A percentile compares a stretch with the other conserved stretches of the same genome.
Evolutionary conservation across 2,113 vertebrate species (phyloP).

Genomic region (Callipepla squamata): DNA sequence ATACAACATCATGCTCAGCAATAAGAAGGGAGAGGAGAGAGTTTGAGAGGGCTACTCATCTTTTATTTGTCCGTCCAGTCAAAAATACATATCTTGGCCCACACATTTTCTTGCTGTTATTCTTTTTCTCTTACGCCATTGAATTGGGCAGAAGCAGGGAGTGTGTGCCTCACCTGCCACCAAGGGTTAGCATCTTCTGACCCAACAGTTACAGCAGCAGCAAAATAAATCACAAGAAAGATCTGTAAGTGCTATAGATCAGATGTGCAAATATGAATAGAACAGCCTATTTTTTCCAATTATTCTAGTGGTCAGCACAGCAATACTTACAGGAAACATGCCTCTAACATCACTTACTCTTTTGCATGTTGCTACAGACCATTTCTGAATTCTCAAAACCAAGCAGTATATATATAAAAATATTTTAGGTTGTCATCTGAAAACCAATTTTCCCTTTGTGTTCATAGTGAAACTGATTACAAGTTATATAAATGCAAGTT

Average conservation of each 20-base stretch:
- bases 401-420: neutral
- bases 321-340: neutral
- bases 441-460: slow-evolving; percentile 66
- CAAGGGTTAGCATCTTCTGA: neutral
- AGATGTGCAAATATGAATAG: neutral
- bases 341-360: neutral
- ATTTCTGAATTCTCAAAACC: slow-evolving; percentile 21
- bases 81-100: neutral
- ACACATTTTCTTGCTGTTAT: neutral
- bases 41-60: neutral
- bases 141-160: neutral
- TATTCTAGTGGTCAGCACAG: neutral
- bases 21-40: neutral
- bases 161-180: neutral
- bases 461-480: slow-evolving; percentile 61
- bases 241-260: neutral
- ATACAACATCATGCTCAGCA: neutral
- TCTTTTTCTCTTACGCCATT: neutral
- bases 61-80: neutral
- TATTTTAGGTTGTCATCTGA: slow-evolving; percentile 41
- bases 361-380: slow-evolving; percentile 51
- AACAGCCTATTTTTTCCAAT: neutral
- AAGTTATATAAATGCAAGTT: slow-evolving; percentile 73
- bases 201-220: neutral
- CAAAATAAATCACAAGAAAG: neutral